Evolutionary conservation across 2,113 vertebrate species (phyloP).

Genomic region (Riparia riparia): DNA sequence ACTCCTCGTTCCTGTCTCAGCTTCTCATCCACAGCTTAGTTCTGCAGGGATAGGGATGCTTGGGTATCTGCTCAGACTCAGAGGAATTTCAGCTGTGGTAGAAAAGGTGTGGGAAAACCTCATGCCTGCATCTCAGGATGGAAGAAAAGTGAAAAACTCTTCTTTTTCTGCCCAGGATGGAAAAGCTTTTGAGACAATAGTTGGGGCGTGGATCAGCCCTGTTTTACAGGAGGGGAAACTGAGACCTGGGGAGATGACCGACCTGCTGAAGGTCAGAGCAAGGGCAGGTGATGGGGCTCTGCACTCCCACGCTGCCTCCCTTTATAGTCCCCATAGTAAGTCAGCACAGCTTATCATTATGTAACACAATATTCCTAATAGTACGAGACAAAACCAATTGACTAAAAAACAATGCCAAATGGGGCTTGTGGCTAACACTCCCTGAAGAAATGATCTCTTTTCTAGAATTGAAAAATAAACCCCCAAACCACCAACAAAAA

Average conservation of each 20-base stretch:
- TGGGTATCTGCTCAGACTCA: neutral
- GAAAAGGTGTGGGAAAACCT: neutral
- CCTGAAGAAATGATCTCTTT: conserved; percentile 50
- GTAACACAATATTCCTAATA: conserved; percentile 49
- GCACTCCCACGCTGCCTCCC: neutral
- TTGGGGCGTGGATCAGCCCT: rapidly evolving
- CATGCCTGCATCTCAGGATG: neutral
- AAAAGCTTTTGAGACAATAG: neutral
- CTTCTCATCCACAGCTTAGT: neutral
- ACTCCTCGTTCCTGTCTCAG: neutral
- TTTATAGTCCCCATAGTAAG: neutral
- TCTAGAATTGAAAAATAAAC: neutral
- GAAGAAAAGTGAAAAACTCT: neutral
- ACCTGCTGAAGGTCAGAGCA: conserved; percentile 16
- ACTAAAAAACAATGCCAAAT: conserved; percentile 39
- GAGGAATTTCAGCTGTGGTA: neutral
- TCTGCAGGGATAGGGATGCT: neutral
- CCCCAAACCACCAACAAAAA: neutral
- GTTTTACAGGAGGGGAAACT: neutral
- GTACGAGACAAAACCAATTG: conserved; percentile 26
- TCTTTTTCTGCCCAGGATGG: neutral
- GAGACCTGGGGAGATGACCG: neutral
- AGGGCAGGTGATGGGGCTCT: neutral
- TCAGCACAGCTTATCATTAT: neutral
- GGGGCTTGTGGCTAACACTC: conserved; percentile 47